phyloP scores from a whole-genome alignment of 2,888 invertebrate species.

The Hirtodrosophila cameraria region DNA sequence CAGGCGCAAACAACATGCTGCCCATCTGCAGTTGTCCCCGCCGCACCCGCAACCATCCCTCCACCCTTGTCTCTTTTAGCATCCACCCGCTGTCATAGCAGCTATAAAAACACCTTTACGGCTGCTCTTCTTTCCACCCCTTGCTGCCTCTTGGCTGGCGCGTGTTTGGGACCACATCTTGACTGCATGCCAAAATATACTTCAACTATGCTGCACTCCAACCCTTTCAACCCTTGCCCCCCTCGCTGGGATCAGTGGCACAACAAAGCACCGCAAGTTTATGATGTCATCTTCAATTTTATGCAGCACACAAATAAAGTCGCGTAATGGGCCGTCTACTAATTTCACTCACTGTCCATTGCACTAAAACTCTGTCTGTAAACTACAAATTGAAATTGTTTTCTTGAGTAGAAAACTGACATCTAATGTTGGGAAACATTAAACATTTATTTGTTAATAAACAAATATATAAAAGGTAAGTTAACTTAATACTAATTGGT shows the following conservation, averaged over 20 bases:
- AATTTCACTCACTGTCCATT: constrained; percentile 41
- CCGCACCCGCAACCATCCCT: neutral
- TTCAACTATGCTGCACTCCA: constrained; percentile 33
- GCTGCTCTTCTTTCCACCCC: constrained; percentile 23
- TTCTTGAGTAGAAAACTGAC: too few species aligned
- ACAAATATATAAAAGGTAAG: too few species aligned
- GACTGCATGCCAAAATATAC: constrained; percentile 71
- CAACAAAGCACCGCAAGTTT: constrained; percentile 50
- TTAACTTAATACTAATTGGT: too few species aligned
- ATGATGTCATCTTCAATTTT: constrained; percentile 64
- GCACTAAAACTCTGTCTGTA: neutral
- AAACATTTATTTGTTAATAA: too few species aligned
- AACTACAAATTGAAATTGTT: neutral
- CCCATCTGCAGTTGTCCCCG: constrained; percentile 39
- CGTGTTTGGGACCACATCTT: constrained; percentile 61
- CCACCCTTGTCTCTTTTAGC: neutral
- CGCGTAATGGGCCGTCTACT: constrained; percentile 60
- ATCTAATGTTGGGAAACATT: too few species aligned
- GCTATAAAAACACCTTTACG: constrained; percentile 77
- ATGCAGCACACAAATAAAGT: constrained; percentile 68
- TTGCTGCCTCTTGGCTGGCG: neutral
- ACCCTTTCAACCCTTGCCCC: constrained; percentile 5
- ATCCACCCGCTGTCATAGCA: constrained; percentile 35
- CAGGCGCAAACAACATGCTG: constrained; percentile 69
- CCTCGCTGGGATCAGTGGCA: constrained; percentile 19